phyloP scores from a whole-genome alignment of 2,888 invertebrate species.

The Caenorhabditis parvicauda region DNA sequence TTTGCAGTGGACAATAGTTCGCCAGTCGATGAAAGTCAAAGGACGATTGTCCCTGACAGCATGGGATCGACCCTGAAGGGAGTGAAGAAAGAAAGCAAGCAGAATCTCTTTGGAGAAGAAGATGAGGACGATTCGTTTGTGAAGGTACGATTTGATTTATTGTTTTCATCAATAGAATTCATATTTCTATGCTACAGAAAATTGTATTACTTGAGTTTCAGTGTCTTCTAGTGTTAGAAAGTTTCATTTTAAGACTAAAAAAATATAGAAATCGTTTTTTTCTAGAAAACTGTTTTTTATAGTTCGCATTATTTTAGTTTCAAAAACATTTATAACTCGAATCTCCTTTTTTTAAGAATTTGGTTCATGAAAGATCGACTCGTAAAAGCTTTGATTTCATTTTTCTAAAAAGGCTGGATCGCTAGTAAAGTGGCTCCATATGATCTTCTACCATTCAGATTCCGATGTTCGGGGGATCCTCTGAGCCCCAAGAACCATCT shows the following conservation, averaged over 20 bases:
- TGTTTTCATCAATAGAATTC: too few relatives aligned
- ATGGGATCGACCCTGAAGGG: background rate
- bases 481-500: background rate
- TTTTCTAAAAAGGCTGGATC: too few relatives aligned
- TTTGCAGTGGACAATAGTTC: background rate
- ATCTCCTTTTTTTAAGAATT: background rate
- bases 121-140: conserved; percentile 19
- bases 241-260: too few relatives aligned
- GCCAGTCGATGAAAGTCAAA: background rate
- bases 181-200: too few relatives aligned
- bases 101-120: background rate
- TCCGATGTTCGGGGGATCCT: conserved; percentile 1
- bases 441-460: conserved; percentile 2
- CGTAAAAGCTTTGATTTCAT: background rate
- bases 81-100: background rate
- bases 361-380: background rate
- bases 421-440: too few relatives aligned
- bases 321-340: background rate
- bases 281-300: too few relatives aligned
- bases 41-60: background rate
- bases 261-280: too few relatives aligned
- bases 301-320: background rate
- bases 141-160: conserved; percentile 3
- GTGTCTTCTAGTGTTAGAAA: too few relatives aligned
- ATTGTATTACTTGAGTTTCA: too few relatives aligned